Percentiles rank a stretch among this genome's conserved stretches.
These are phyloP conservation scores for Melolontha melolontha DNA, from an alignment of 2,888 invertebrate species.

Conservation along the genomic window DNA sequence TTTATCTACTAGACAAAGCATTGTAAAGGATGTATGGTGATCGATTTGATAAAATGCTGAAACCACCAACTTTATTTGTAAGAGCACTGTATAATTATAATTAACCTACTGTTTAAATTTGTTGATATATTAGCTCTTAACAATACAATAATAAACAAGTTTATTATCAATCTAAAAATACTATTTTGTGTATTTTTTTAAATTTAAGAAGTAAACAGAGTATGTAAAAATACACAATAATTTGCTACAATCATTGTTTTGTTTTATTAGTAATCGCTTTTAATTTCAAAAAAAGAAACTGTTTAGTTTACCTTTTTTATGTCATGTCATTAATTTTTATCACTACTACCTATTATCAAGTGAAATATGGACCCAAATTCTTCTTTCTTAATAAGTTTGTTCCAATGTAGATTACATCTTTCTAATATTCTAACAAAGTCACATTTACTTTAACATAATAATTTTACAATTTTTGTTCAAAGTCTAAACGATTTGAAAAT, in stretches of 20 bases:
- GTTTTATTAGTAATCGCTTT: conserved; percentile 15
- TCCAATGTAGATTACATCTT: too few relatives aligned
- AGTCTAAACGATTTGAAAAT: too few relatives aligned
- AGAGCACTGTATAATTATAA: conserved; percentile 13
- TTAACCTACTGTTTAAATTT: conserved; percentile 34
- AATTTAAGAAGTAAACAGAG: conserved; percentile 2
- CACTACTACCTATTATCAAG: conserved; percentile 10
- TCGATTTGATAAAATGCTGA: too few relatives aligned
- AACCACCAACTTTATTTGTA: too few relatives aligned
- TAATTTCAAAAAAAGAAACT: conserved; percentile 4
- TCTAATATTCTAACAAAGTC: too few relatives aligned
- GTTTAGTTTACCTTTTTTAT: not conserved
- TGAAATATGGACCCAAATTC: conserved; percentile 34
- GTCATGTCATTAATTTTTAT: not conserved
- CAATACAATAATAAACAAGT: conserved; percentile 20
- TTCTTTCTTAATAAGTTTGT: conserved; percentile 20
- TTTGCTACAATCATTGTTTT: conserved; percentile 16
- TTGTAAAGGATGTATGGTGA: too few relatives aligned
- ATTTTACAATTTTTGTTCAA: too few relatives aligned
- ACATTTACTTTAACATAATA: too few relatives aligned
- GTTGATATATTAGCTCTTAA: conserved; percentile 37
- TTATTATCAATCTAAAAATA: conserved; percentile 40
- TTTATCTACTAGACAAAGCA: too few relatives aligned
- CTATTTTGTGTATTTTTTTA: conserved; percentile 34
- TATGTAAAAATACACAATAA: conserved; percentile 29